Conservation (phyloP, 2,113 vertebrate species). For the Catagonus wagneri region DNA sequence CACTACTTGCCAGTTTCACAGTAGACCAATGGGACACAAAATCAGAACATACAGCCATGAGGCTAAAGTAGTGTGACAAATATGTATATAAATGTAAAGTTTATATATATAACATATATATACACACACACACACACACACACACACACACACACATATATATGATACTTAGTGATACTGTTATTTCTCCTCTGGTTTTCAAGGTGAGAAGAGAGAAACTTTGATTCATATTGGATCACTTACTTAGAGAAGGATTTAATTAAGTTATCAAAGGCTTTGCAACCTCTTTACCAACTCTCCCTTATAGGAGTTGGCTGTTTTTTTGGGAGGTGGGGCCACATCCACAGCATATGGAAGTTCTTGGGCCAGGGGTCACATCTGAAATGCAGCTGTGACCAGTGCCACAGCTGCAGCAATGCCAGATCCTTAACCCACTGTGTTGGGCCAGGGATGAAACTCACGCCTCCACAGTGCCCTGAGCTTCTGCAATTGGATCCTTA, state of each 20-base stretch:
- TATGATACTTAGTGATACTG: neutral
- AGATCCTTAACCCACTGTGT: too few relatives aligned
- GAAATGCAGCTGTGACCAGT: too few relatives aligned
- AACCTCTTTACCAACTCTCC: neutral
- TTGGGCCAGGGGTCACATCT: too few relatives aligned
- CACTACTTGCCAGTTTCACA: neutral
- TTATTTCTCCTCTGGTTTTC: neutral
- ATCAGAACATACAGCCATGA: neutral
- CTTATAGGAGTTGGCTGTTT: neutral
- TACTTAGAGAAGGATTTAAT: neutral
- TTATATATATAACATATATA: too few relatives aligned
- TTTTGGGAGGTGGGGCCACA: neutral
- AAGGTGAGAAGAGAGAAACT: neutral
- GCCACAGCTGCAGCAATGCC: too few relatives aligned
- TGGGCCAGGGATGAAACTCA: too few relatives aligned
- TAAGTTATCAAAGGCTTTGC: neutral
- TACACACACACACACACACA: too few relatives aligned
- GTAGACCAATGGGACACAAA: neutral
- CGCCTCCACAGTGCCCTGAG: too few relatives aligned
- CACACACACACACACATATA: too few relatives aligned
- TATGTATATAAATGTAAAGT: neutral
- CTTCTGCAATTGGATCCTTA: too few relatives aligned
- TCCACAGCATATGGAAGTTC: too few relatives aligned
- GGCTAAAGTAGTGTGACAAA: neutral
- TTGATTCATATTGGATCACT: neutral